Evolutionary conservation across 2,888 invertebrate genomes (phyloP), one percentile per base, ranked within the genome.

Genomic region (Petrolisthes cinctipes): DNA sequence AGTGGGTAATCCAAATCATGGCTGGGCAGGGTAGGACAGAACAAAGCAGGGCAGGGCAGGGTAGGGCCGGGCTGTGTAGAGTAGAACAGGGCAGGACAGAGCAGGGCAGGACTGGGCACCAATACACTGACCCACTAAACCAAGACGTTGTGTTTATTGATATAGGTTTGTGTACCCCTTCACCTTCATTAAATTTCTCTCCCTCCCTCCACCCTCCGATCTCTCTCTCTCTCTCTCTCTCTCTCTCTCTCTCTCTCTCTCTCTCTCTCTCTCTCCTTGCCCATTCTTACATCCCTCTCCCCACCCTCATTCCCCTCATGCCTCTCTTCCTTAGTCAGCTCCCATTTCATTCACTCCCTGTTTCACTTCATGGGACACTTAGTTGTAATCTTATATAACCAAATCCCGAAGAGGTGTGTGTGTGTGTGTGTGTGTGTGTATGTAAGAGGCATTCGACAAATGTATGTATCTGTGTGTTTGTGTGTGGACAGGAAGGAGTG

Each of bases 221-320:
- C 73, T 75, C 83, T 73, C 56, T n/a, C 20, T 83, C 53, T 20
- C 73, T 17, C 83, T 17, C 83, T 83, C 71, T 71, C 71, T 53
- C 53, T 73, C 73, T 71, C 53, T 71, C 53, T 83, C 51, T 4
- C 6, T 53, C 53, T 73, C 73, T 68, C 51, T 37, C 37, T 66
- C 54, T 71, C 68, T 53, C 66, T 82, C 68, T 20, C 61, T 23
- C 37, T 57, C 57, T 20, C 57, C 57, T 14, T 6, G 14, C 57
- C 56, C 23, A 2, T 66, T 23, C 61, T n/a, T 4, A 3, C 37
- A 66, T 82, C 57, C 57, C n/a, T 80, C 80, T 80, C 57, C 23
- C 61, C 11, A 23, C 6, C 79, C 5, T 11, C 1, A 4, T 4
- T 23, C 4, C 20, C 9, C 76, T 14, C 2, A 9, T 17, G 4